Evolutionary conservation across 2,888 invertebrate species (phyloP).

Genomic region (Osmoderma eremita): DNA sequence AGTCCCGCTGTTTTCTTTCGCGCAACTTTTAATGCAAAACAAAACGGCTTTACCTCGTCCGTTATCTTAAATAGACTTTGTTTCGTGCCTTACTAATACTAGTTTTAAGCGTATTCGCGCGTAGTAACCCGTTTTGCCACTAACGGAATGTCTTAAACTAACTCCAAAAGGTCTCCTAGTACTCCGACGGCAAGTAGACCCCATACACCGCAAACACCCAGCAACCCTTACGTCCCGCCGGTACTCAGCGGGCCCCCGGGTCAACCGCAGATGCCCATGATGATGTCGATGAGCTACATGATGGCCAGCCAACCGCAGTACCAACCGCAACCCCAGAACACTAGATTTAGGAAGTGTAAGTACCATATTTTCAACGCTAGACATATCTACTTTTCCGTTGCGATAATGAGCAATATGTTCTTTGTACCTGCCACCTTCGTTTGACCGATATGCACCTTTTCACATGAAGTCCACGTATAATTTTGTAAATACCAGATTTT

Average conservation of each 20-base stretch:
- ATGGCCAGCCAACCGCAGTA: conserved; percentile 65
- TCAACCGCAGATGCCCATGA: conserved; percentile 60
- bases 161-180: conserved; percentile 66
- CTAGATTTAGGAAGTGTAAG: conserved; percentile 56
- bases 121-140: conserved; percentile 4
- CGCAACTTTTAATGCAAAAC: no score
- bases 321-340: conserved; percentile 59
- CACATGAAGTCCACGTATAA: no score
- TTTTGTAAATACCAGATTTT: no score
- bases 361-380: no score
- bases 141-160: background rate
- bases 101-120: background rate
- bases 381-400: no score
- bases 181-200: conserved; percentile 78
- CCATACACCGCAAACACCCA: conserved; percentile 87
- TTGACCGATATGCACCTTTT: no score
- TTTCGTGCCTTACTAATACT: conserved; percentile 15
- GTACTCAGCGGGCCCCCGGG: conserved; percentile 66
- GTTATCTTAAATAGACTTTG: conserved; percentile 63
- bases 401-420: no score
- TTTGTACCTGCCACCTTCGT: no score
- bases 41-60: no score
- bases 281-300: conserved; percentile 64
- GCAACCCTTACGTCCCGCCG: conserved; percentile 60
- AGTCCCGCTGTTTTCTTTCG: no score